Base-by-base conservation (phyloP, 2,888 invertebrate genomes). In the Lepidocyrtinus sp. region DNA sequence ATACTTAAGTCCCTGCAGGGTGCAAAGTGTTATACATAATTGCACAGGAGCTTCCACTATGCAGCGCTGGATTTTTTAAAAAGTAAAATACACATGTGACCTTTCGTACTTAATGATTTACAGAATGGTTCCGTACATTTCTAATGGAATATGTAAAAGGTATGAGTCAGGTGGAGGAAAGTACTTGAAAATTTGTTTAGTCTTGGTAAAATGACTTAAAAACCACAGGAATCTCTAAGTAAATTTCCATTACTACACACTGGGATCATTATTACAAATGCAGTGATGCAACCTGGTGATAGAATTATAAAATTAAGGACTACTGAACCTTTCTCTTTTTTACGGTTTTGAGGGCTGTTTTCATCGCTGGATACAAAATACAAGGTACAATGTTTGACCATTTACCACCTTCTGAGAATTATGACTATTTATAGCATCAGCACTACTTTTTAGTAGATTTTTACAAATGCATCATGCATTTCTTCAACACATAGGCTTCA, bases 1-100 rank as follows among this genome's bases (percentile, higher is more conserved):
- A 65, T 80, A 71, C 80, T 74, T 80, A 75, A 80, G 75, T n/a
- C 80, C n/a, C 79, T 22, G 80, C 75, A 67, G 80, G 80, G 80
- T 65, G 71, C 68, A 80, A 24, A 61, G 55, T 67, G 70, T 17
- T 59, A 5, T 36, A 36, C 36, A 36, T 69, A 80, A 71, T 55
- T 80, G 75, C 80, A 80, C 80, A 71, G 80, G 80, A 80, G 80
- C 80, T 75, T 61, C 65, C 70, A 36, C 45, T 9, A 26, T 17
- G 65, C 63, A 55, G 36, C 71, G 72, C 67, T 68, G 62, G 68
- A 78, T 63, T n/a, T n/a, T n/a, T 78, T 62, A 50, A 19, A 76
- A 26, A 46, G 36, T 46, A 67, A 24, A n/a, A n/a, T n/a, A n/a
- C n/a, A n/a, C n/a, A 72, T 62, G 62, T 71, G 26, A 59, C 24